These are phyloP conservation scores for Hipposideros armiger DNA, from an alignment of 2,113 vertebrate species.

Conservation along the genomic window DNA sequence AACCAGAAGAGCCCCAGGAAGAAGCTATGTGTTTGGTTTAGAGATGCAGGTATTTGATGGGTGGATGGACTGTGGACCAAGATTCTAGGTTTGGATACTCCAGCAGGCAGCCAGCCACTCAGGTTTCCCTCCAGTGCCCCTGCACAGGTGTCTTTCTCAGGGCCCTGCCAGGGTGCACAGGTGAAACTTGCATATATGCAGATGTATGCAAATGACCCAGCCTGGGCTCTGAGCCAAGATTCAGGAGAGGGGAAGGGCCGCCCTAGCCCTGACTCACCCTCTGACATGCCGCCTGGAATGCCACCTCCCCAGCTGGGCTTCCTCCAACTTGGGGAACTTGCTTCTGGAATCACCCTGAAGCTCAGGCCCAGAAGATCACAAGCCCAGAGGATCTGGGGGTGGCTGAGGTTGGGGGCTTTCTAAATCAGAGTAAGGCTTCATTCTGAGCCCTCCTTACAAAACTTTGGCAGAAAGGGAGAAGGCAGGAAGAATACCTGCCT, in stretches of 20 bases:
- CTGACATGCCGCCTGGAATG: conserved; percentile 80
- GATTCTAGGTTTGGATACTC: not conserved
- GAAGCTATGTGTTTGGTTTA: not conserved
- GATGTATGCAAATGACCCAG: conserved; percentile 76
- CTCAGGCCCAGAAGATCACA: not conserved
- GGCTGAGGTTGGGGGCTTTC: not conserved
- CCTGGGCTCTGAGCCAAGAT: conserved; percentile 55
- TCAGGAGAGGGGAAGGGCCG: conserved; percentile 53
- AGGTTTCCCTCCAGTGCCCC: not conserved
- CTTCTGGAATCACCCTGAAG: conserved; percentile 71
- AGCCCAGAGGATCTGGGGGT: not conserved
- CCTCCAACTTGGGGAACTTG: conserved; percentile 80
- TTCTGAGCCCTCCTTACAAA: conserved; percentile 1
- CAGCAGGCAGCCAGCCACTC: conserved; percentile 12
- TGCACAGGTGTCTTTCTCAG: conserved; percentile 67
- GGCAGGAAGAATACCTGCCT: not conserved
- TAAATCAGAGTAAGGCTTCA: not conserved
- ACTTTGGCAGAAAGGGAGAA: not conserved
- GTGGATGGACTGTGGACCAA: not conserved
- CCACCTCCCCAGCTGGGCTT: conserved; percentile 81
- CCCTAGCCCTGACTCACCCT: conserved; percentile 78
- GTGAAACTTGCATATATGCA: conserved; percentile 83
- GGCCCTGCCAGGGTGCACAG: conserved; percentile 67
- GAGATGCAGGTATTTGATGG: not conserved
- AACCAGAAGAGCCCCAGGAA: not conserved